Base-by-base conservation (phyloP, 2,888 invertebrate genomes). In the Pristionchus fissidentatus region DNA sequence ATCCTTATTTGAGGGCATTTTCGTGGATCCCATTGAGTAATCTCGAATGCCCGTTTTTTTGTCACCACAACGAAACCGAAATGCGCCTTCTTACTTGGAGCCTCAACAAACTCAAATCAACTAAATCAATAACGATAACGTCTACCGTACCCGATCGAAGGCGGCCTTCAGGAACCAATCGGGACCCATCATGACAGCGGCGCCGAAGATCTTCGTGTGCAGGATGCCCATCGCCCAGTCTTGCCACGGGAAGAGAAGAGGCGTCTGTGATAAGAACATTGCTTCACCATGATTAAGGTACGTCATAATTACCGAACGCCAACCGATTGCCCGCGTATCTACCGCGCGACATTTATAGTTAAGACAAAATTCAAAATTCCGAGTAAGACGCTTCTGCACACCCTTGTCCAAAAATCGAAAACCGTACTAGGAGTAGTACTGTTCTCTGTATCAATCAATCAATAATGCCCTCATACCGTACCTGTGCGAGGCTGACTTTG, bases 221-320 rank as follows among this genome's bases (percentile, higher is more conserved):
- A 99, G 94, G 19, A 99, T 97, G 38, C 98, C 98, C 41, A 99
- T 94, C 0, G 98, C 98, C 98, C 98, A 99, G 93, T 98, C 97
- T 93, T 83, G 83, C 83, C 83, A 83, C n/a, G 73, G 73, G 73
- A 83, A 83, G 15, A 83, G 55, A 32, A 83, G 83, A 19, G 83
- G 83, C 3, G 73, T 83, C 83, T 83, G 83, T n/a, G 52, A 73
- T 3, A 32, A n/a, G n/a, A n/a, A n/a, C n/a, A n/a, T n/a, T n/a
- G n/a, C n/a, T n/a, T n/a, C n/a, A n/a, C n/a, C n/a, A n/a, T n/a
- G n/a, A n/a, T n/a, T n/a, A n/a, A n/a, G n/a, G n/a, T n/a, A n/a
- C n/a, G n/a, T n/a, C n/a, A n/a, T n/a, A n/a, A n/a, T n/a, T n/a
- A n/a, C n/a, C n/a, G n/a, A n/a, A n/a, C n/a, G n/a, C n/a, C n/a